phyloP scores from a whole-genome alignment of 92 coral and sea anemone species.

The Pocillopora meandrina region DNA sequence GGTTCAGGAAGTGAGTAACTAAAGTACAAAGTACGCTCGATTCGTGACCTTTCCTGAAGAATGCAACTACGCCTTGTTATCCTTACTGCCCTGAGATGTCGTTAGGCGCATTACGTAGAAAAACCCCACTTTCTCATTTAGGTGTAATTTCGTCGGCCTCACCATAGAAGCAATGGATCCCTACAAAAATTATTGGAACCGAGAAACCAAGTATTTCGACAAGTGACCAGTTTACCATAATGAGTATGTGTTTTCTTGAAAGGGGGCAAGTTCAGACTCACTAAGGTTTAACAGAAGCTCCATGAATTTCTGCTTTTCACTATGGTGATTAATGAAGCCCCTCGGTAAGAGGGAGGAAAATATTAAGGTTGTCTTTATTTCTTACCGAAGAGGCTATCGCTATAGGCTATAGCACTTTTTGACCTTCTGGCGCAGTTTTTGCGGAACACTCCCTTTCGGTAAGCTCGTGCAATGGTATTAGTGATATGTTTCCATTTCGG shows the following conservation, averaged over 20 bases:
- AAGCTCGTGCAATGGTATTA: constrained; percentile 5
- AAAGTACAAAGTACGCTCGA: background rate
- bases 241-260: too few relatives aligned
- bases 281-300: too few relatives aligned
- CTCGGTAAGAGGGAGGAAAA: background rate
- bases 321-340: too few relatives aligned
- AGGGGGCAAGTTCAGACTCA: too few relatives aligned
- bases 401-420: background rate
- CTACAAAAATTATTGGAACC: background rate
- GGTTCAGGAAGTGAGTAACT: too few relatives aligned
- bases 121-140: background rate
- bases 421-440: background rate
- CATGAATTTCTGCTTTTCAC: too few relatives aligned
- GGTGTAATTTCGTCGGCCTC: background rate
- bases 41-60: background rate
- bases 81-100: too few relatives aligned
- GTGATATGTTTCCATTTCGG: background rate
- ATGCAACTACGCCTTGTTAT: too few relatives aligned
- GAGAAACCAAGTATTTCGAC: background rate
- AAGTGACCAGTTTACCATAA: too few relatives aligned
- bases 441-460: constrained; percentile 23
- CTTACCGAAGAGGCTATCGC: background rate
- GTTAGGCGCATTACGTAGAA: too few relatives aligned
- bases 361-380: background rate
- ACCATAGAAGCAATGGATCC: background rate